Evolutionary conservation across 2,113 vertebrate species (phyloP).

Genomic region (Daubentonia madagascariensis): DNA sequence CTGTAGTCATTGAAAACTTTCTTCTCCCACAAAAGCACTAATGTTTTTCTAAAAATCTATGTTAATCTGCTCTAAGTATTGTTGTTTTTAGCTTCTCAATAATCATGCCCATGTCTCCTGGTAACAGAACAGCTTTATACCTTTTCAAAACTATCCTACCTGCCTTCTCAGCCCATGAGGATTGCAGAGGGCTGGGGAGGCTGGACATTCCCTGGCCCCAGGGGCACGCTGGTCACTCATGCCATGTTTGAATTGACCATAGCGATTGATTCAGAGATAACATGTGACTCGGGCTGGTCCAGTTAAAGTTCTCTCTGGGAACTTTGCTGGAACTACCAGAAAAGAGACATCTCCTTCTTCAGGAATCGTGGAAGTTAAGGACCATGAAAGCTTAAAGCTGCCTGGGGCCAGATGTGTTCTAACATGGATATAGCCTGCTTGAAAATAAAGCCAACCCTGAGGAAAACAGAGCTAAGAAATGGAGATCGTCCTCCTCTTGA

Average conservation of each 20-base stretch:
- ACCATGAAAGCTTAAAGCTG: neutral
- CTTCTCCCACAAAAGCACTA: neutral
- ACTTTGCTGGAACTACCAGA: neutral
- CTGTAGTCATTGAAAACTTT: neutral
- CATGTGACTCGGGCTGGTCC: neutral
- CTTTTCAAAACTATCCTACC: neutral
- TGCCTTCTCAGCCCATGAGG: neutral
- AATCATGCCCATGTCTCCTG: neutral
- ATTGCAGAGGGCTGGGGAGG: neutral
- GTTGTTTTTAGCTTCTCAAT: neutral
- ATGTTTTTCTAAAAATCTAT: neutral
- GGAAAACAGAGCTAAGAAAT: neutral
- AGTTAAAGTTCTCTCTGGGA: neutral
- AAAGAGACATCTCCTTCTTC: neutral
- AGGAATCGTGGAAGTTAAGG: neutral
- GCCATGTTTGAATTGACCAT: neutral
- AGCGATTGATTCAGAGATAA: neutral
- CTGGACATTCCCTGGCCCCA: neutral
- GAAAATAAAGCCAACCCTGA: neutral
- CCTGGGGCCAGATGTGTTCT: neutral
- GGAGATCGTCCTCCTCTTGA: neutral
- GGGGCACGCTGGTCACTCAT: neutral
- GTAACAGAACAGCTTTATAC: neutral
- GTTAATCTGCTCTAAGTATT: neutral
- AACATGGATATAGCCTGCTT: neutral